Percentiles rank a stretch among this genome's conserved stretches.
phyloP scores from a whole-genome alignment of 1,140 invertebrate species.

The Hylaeus anthracinus region DNA sequence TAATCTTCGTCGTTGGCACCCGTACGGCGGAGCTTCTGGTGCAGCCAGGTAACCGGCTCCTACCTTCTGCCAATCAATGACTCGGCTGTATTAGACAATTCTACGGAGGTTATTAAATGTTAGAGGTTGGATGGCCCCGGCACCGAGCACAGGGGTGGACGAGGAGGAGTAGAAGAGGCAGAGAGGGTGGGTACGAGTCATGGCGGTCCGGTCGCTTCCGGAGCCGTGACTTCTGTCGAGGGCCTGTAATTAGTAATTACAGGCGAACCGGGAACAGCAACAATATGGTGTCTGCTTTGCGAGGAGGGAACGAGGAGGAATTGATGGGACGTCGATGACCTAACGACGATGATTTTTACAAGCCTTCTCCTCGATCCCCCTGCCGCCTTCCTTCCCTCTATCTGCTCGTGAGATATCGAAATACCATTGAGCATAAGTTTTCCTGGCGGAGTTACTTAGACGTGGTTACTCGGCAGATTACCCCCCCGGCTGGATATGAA shows the following conservation, averaged over 20 bases:
- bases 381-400: too few species aligned
- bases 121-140: not conserved
- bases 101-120: slow-evolving; percentile 46
- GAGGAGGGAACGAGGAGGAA: not conserved
- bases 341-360: slow-evolving; percentile 33
- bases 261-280: slow-evolving; percentile 56
- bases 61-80: slow-evolving; percentile 55
- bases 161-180: not conserved
- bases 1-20: slow-evolving; percentile 38
- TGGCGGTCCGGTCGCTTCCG: slow-evolving; percentile 45
- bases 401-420: not conserved
- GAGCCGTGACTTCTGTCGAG: slow-evolving; percentile 59
- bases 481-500: not conserved
- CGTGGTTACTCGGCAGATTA: slow-evolving; percentile 37
- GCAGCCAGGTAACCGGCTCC: slow-evolving; percentile 4
- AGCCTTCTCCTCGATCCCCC: too few species aligned
- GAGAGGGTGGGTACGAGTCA: not conserved
- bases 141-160: not conserved
- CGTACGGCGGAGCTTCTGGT: not conserved
- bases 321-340: slow-evolving; percentile 55
- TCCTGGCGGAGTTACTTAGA: slow-evolving; percentile 3
- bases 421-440: not conserved
- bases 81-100: slow-evolving; percentile 49
- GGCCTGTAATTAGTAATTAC: slow-evolving; percentile 61
- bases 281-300: slow-evolving; percentile 44